Evolutionary conservation across 2,113 vertebrate species (phyloP), one percentile per base, ranked within the genome.

Genomic region (Eleginops maclovinus): DNA sequence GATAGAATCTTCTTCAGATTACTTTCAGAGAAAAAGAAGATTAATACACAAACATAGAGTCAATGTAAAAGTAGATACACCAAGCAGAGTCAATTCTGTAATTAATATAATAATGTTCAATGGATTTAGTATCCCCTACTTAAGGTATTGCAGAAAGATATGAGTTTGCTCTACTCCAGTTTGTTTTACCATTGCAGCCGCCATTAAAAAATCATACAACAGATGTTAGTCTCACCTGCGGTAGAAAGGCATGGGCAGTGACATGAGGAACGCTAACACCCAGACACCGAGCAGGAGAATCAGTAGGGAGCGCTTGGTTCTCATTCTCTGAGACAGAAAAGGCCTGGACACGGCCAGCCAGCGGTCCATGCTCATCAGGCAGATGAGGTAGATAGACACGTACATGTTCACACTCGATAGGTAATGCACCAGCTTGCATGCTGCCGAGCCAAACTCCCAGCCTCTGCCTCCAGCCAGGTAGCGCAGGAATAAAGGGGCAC

Each of bases 341-440:
- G 97, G 97, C 41, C 89, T 92, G 0, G 88, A 89, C 51, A 97
- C 95, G 0, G 96, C 97, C 50, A 97, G 78, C 92, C 96, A 97
- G 75, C 96, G 96, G 90, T 98, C 96, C 87, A 95, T 85, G 75
- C 97, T 97, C 94, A 97, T 97, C 90, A 96, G 90, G 53, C 90
- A 91, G 88, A 97, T 97, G 79, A 97, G 94, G 90, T 97, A 95
- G 73, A 98, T 96, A 82, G 96, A 97, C 80, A 96, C 95, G 9
- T 96, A 97, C 97, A 97, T 98, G 89, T 97, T 97, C 75, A 97
- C 94, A 0, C 67, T 93, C 3, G 94, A 96, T 70, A 96, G 74
- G 79, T 97, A 98, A 78, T 97, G 96, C 68, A 96, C 90, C 5
- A 84, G 92, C 77, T 97, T 97, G 87, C 97, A 98, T 16, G 93